A percentile compares a stretch with the other conserved stretches of the same genome.
Conservation (phyloP, 1,140 invertebrate species). For the Whitmania pigra region DNA sequence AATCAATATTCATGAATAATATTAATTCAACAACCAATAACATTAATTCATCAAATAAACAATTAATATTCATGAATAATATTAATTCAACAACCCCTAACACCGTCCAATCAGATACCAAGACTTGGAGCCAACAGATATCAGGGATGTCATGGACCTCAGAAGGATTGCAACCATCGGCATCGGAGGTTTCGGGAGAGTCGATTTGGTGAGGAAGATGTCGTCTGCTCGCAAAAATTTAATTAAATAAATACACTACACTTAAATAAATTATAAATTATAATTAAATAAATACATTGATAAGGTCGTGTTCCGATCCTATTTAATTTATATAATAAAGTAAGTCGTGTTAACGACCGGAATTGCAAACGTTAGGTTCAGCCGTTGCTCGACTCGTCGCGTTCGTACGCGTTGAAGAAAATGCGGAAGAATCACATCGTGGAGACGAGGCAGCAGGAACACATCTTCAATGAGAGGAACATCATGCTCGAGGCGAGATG, state of each 20-base stretch:
- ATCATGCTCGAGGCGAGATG: slow-evolving; percentile 95
- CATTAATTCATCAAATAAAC: no score
- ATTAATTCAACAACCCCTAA: no score
- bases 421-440: slow-evolving; percentile 91
- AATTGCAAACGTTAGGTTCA: slow-evolving; percentile 16
- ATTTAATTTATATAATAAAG: background rate
- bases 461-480: slow-evolving; percentile 97
- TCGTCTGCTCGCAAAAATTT: no score
- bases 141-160: slow-evolving; percentile 53
- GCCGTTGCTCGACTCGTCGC: slow-evolving; percentile 16
- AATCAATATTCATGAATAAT: no score
- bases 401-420: slow-evolving; percentile 24
- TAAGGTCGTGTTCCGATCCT: no score
- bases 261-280: no score
- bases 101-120: no score
- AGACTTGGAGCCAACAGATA: background rate
- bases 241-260: no score
- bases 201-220: slow-evolving; percentile 57
- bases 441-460: slow-evolving; percentile 92
- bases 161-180: slow-evolving; percentile 72
- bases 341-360: background rate
- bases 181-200: slow-evolving; percentile 80
- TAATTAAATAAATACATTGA: no score
- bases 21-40: no score
- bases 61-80: no score